Evolutionary conservation across 2,113 vertebrate species (phyloP), one percentile per base, ranked within the genome.

Genomic region (Smithornis capensis): DNA sequence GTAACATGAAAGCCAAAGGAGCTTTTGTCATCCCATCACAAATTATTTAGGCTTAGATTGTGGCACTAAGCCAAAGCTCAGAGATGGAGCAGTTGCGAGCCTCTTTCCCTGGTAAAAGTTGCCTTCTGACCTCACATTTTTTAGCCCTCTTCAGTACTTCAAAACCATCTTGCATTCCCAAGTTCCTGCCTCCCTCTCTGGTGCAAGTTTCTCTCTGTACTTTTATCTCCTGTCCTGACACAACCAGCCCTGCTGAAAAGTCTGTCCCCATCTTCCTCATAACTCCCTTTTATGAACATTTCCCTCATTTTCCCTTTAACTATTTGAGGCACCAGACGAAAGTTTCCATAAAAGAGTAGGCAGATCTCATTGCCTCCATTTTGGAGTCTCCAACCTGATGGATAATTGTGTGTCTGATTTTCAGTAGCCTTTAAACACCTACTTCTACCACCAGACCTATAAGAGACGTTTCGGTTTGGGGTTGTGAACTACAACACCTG

Each of bases 21-120:
- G 74, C n/a, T 91, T 97, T 63, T 96, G 96, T 94, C 81, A 87
- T 92, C 52, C 85, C 79, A 85, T 91, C 85, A 94, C 94, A 93
- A 95, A 95, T 95, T 93, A 95, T 93, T 95, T 80, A 96, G 93
- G 63, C 47, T 91, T 63, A 38, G 68, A 40, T 17, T 33, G 55
- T 70, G 76, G 84, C 78, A 83, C 37, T 59, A 62, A 63, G 82
- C 64, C 85, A 92, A 81, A 87, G 50, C 74, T 80, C 63, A 44
- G 64, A 84, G 42, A 83, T 2, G 5, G 29, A 89, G 31, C 9
- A 87, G 38, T 83, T 59, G 31, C 25, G 29, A 95, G 49, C 6
- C 50, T 49, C 52, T 67, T 88, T 52, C 64, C 29, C 40, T 57
- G 21, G 31, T 25, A 24, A 56, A 85, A 91, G 22, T 12, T 87